Evolutionary conservation across 2,797 vertebrate species (phyloP), one percentile per base, ranked within the genome.

Genomic region (Acanthurus tractus): DNA sequence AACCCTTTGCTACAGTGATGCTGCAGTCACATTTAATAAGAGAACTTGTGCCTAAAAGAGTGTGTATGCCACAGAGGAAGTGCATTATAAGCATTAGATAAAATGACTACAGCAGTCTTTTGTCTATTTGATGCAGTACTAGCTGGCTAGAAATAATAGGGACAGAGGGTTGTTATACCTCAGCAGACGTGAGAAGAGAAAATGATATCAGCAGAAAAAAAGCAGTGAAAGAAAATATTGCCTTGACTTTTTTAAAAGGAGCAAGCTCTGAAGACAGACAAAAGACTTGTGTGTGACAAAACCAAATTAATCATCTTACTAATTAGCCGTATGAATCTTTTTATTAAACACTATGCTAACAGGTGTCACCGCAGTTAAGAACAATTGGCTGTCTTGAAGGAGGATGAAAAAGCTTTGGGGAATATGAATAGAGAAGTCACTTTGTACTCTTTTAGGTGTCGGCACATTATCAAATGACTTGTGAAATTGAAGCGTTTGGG

Each of bases 301-400:
- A 66, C 29, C 46, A 66, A 77, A 77, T 79, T 14, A 79, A 74
- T 75, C 53, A 78, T 67, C 77, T 34, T 46, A 71, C 58, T 70
- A 78, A 87, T 86, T 81, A 79, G 74, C 66, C 44, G 63, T 46
- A 81, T 83, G 42, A 75, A 81, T 85, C 52, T 79, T 49, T 79
- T 38, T 50, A 75, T 71, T 74, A 58, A 82, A 85, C 55, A 62
- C 15, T 8, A 29, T 69, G 53, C 69, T 72, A 74, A 66, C 53
- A 46, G 54, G 62, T 78, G 57, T 66, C 53, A 78, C 34, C 44
- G 63, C 72, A 74, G 78, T 83, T 63, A 85, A 69, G 64, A 67
- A 78, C 63, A 52, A 62, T 17, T 56, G 78, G 63, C 72, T 77
- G 77, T 59, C 83, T 71, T n/a, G 61, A 63, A 80, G 34, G 29